A percentile compares a stretch with the other conserved stretches of the same genome.
These are phyloP conservation scores for Aleadryas rufinucha DNA, from an alignment of 2,113 vertebrate species.

Conservation along the genomic window DNA sequence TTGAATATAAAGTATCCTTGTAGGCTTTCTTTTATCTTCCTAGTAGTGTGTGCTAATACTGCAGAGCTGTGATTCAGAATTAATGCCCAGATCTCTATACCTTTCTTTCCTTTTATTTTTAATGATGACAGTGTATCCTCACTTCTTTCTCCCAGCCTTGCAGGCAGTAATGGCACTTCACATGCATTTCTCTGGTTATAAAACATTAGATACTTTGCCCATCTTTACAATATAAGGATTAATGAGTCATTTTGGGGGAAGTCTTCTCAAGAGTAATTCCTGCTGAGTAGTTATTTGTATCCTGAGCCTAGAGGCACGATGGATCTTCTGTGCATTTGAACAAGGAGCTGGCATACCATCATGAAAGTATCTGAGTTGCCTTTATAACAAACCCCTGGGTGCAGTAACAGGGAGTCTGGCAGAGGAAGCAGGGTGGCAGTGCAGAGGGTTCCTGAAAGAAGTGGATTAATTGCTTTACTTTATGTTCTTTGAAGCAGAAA, in stretches of 20 bases:
- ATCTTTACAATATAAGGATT: not conserved
- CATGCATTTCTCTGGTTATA: not conserved
- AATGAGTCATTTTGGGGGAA: not conserved
- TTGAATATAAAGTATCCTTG: not conserved
- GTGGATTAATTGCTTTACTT: conserved; percentile 39
- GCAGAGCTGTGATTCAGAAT: not conserved
- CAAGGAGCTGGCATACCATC: not conserved
- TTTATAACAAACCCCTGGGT: not conserved
- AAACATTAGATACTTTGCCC: not conserved
- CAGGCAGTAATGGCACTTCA: not conserved
- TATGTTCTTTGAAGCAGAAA: conserved; percentile 31
- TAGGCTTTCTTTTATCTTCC: not conserved
- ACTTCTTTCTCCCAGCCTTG: not conserved
- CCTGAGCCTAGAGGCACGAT: not conserved
- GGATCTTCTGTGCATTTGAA: not conserved
- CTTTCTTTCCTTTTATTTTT: not conserved
- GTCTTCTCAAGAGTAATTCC: not conserved
- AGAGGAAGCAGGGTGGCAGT: not conserved
- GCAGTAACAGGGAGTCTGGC: not conserved
- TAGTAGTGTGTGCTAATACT: not conserved
- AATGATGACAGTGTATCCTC: not conserved
- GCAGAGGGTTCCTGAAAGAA: not conserved
- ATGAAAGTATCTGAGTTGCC: not conserved
- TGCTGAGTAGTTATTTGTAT: not conserved
- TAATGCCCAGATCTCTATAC: not conserved